Conservation (phyloP, 2,888 invertebrate genomes). For the Epistrophe eligans region DNA sequence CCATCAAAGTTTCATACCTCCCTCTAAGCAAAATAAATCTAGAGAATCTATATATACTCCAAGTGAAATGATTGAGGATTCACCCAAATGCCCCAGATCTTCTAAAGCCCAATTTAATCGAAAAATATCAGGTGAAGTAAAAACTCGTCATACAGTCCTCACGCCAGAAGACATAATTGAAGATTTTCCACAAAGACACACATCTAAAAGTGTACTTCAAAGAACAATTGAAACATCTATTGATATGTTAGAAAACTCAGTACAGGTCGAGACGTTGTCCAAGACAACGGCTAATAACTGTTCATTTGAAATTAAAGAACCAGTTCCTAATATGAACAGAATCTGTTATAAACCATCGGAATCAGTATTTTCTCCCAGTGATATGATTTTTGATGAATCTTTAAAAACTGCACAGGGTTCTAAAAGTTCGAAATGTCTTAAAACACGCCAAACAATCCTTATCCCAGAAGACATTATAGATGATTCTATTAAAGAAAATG, state of each 20-base stretch:
- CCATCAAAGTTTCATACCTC: not conserved
- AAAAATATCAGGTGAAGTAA: not conserved
- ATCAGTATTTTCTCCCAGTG: not conserved
- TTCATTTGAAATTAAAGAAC: not conserved
- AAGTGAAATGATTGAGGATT: constrained; percentile 49
- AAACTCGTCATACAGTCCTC: not conserved
- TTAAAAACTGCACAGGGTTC: not conserved
- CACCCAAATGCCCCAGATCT: not conserved
- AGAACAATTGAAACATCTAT: not conserved
- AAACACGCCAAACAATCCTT: not conserved
- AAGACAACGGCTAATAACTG: not conserved
- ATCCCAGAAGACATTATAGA: not conserved
- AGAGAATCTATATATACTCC: constrained; percentile 42
- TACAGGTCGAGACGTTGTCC: not conserved
- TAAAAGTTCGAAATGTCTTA: not conserved
- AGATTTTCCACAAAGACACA: not conserved
- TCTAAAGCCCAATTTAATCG: not conserved
- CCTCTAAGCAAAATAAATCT: not conserved
- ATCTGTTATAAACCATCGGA: not conserved
- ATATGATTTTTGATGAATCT: constrained; percentile 5
- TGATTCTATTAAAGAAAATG: not conserved
- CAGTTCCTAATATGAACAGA: not conserved
- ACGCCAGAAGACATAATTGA: constrained; percentile 5
- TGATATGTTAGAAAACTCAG: not conserved
- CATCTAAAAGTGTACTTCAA: not conserved